Base-by-base conservation (phyloP, 2,797 vertebrate genomes). In the Euthynnus affinis region DNA sequence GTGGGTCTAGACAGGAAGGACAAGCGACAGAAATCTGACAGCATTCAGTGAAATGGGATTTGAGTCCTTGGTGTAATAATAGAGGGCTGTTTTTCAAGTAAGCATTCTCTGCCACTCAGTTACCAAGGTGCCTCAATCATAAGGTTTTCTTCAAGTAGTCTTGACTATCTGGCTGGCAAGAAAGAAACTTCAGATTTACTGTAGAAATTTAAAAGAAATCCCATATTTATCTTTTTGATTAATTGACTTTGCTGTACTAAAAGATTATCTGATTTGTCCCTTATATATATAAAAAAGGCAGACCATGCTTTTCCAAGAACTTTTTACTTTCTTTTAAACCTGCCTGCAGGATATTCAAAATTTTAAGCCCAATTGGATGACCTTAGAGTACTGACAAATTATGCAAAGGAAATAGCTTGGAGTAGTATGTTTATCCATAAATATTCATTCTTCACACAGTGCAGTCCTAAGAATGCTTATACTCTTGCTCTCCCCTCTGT, bases 361-460 rank as follows among this genome's bases (percentile, higher is more conserved):
- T 77, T 82, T 80, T 69, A 59, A 74, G 60, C 52, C 65, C 78
- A 70, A 76, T 71, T 65, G 51, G 44, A 83, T 76, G 80, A 89
- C 83, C 72, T 82, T 89, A 84, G 85, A 85, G 83, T 70, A 64
- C 63, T 73, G 75, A 72, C 66, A 86, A 76, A 87, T 88, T 78
- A 88, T 89, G 74, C 74, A 82, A 68, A 58, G 69, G 80, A 60
- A 87, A 85, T 75, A 84, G 76, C 71, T 87, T 55, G 48, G 78
- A 88, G 76, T 72, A 82, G 71, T 79, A 81, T 82, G 76, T 76
- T 87, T 85, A 72, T 52, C 70, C 78, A 89, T 87, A 87, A 87
- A 90, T 91, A 89, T 91, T 89, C 51, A 86, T 87, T 86, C 55
- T 78, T 80, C 64, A 73, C 58, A 74, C 67, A 29, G 72, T 62